Evolutionary conservation across 2,797 vertebrate genomes (phyloP), one percentile per base, ranked within the genome.

Genomic region (Percopsis omiscomaycus): DNA sequence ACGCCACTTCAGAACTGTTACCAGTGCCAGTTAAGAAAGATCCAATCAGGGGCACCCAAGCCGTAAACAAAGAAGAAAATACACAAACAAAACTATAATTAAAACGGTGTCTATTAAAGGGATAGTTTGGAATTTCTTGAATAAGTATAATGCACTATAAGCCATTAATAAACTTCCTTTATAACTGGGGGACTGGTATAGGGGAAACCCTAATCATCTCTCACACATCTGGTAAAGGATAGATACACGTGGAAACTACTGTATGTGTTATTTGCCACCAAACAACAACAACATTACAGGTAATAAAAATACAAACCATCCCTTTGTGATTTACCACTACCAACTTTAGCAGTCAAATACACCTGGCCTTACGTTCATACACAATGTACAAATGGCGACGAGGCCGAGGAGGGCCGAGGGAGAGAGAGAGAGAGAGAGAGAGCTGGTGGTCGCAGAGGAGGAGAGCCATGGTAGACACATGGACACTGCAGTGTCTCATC

Each of bases 391-490:
- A 65, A 59, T 65, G n/a, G 42, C 49, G 15, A 58, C 71, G 42
- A n/a, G 44, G 14, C 37, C 5, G 30, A 13, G 37, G 15, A 3
- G 22, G 12, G 3, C 42, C 66, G 61, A 51, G 48, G 63, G 61
- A 12, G 29, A 54, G 65, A 13, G 1, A 42, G 64, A 64, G 62
- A 63, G 68, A 69, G 61, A 58, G 22, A 69, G 74, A 73, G 61
- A 54, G 52, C 46, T 50, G 12, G 29, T 51, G 3, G 46, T 13
- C 42, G 55, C 27, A 56, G 46, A 53, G 61, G 71, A 73, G 72
- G 65, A 72, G 78, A 76, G 80, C 74, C 83, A 77, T 75, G 79
- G 84, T 85, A 89, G 89, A 89, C 89, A 90, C 87, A 91, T 91
- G 85, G 88, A 88, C 79, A 78, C 84, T 84, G 75, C 84, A 77